phyloP scores from a whole-genome alignment of 2,797 vertebrate species.

The Protosalanx chinensis region DNA sequence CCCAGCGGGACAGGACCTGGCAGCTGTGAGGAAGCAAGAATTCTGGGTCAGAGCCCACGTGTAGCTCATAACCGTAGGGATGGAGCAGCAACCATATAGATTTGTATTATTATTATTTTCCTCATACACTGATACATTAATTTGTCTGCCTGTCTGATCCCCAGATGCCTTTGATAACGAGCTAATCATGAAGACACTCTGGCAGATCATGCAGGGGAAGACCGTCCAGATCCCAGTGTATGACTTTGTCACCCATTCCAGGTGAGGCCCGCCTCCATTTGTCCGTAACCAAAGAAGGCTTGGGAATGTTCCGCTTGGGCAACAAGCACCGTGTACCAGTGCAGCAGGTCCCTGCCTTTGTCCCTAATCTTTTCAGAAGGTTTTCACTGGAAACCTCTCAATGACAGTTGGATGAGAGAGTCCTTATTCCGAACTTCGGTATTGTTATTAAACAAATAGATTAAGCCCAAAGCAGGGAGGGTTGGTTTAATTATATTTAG shows the following conservation, averaged over 20 bases:
- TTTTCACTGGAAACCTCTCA: not conserved
- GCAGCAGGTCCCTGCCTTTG: not conserved
- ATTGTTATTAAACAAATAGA: too few relatives aligned
- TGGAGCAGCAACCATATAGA: not conserved
- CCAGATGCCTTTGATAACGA: constrained; percentile 98
- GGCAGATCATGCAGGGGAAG: constrained; percentile 85
- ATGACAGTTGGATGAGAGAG: not conserved
- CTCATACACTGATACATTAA: not conserved
- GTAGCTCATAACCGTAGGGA: not conserved
- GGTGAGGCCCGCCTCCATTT: constrained; percentile 67
- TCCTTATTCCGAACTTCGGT: not conserved
- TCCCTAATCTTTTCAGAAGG: not conserved
- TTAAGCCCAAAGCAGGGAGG: too few relatives aligned
- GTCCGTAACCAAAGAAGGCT: too few relatives aligned
- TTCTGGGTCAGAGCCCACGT: constrained; percentile 33
- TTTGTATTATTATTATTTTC: not conserved
- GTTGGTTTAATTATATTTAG: too few relatives aligned
- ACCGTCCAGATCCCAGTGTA: constrained; percentile 95
- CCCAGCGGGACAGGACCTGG: constrained; percentile 34
- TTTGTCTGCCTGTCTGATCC: not conserved
- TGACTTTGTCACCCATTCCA: constrained; percentile 95
- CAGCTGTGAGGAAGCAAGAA: constrained; percentile 51
- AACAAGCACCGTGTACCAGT: not conserved
- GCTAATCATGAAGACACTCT: constrained; percentile 88
- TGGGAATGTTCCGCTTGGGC: too few relatives aligned